Conservation (phyloP, 2,888 invertebrate genomes). For the Aphidoletes aphidimyza region DNA sequence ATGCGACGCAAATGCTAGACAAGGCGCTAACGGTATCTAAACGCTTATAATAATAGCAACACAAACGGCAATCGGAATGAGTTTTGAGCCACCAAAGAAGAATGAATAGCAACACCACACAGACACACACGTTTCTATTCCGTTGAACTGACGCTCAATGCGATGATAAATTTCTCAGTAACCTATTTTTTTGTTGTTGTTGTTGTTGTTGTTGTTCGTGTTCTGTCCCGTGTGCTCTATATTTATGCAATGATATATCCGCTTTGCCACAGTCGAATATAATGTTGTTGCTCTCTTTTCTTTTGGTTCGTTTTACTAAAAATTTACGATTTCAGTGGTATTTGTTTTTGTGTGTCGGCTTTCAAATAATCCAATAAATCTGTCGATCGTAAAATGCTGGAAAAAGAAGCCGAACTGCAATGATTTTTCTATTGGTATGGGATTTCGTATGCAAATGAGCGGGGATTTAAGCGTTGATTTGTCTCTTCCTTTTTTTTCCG, state of each 20-base stretch:
- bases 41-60: not conserved
- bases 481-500: no score
- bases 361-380: not conserved
- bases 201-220: no score
- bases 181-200: conserved; percentile 24
- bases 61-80: not conserved
- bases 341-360: not conserved
- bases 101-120: not conserved
- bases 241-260: not conserved
- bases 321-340: not conserved
- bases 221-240: not conserved
- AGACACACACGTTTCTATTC: not conserved
- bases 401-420: no score
- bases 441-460: conserved; percentile 31
- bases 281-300: not conserved
- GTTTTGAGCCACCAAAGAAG: not conserved
- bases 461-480: not conserved
- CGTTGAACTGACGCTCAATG: not conserved
- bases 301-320: not conserved
- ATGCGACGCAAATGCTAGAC: conserved; percentile 15
- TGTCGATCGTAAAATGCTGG: not conserved
- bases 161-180: conserved; percentile 47
- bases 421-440: not conserved
- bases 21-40: conserved; percentile 29
- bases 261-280: not conserved